These are phyloP conservation scores for Thripadectes ignobilis DNA, from an alignment of 2,797 vertebrate genomes.

Conservation along the genomic window DNA sequence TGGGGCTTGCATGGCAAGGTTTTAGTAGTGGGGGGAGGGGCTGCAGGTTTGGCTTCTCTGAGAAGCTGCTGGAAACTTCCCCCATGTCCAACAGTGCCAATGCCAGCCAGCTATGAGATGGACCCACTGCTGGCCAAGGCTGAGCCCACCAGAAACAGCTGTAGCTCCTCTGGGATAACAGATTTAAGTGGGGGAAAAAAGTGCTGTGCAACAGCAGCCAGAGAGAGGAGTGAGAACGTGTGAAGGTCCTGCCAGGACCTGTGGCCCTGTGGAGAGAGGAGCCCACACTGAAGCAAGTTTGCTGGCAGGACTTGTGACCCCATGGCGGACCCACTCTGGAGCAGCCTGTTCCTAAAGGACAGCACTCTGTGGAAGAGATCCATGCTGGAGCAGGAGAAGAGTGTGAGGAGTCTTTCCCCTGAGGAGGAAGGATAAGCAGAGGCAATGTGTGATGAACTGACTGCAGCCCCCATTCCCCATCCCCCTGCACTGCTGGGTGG, in stretches of 20 bases:
- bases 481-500: background rate
- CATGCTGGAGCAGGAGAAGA: background rate
- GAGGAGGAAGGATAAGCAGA: background rate
- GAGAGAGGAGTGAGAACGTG: background rate
- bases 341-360: background rate
- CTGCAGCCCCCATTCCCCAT: background rate
- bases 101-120: fast-evolving
- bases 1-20: fast-evolving
- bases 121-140: too few relatives aligned
- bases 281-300: background rate
- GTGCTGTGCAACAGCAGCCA: background rate
- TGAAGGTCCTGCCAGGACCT: background rate
- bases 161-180: background rate
- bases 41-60: background rate
- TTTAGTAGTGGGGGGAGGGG: fast-evolving
- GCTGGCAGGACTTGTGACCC: background rate
- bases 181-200: background rate
- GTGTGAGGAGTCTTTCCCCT: background rate
- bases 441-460: background rate
- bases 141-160: background rate
- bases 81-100: background rate
- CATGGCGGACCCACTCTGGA: background rate
- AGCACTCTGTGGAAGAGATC: background rate
- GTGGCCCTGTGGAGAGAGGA: background rate
- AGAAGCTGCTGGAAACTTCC: background rate